A percentile compares a stretch with the other conserved stretches of the same genome.
These are phyloP conservation scores for Fulmarus glacialis DNA, from an alignment of 2,113 vertebrate species.

Conservation along the genomic window DNA sequence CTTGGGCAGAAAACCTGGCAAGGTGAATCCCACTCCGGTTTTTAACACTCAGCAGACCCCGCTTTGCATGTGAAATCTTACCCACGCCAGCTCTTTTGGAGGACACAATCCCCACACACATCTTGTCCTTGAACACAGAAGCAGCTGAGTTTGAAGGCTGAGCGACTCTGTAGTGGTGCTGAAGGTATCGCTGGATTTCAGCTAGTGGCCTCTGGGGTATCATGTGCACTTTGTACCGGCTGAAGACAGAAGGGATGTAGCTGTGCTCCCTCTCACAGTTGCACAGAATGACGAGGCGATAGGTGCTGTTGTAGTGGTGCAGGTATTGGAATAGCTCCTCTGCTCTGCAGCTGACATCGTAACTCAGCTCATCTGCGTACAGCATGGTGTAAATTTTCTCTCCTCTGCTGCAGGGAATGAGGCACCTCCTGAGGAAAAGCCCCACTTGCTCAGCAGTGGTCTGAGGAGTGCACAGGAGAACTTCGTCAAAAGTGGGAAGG, in stretches of 20 bases:
- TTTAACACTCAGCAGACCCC: not conserved
- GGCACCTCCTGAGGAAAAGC: slow-evolving; percentile 88
- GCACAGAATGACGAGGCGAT: slow-evolving; percentile 86
- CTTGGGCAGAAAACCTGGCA: not conserved
- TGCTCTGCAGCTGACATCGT: slow-evolving; percentile 85
- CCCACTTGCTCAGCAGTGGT: slow-evolving; percentile 87
- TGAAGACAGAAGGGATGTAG: slow-evolving; percentile 91
- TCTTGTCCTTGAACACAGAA: slow-evolving; percentile 79
- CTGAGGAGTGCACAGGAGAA: slow-evolving; percentile 86
- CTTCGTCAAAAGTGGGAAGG: slow-evolving; percentile 89
- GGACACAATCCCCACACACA: slow-evolving; percentile 86
- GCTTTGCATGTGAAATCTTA: slow-evolving; percentile 37
- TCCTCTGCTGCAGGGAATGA: slow-evolving; percentile 69
- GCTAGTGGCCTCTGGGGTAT: slow-evolving; percentile 75
- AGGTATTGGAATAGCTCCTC: slow-evolving; percentile 86
- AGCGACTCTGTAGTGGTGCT: slow-evolving; percentile 78
- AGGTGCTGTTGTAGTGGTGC: slow-evolving; percentile 72
- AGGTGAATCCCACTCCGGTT: not conserved
- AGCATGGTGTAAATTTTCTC: slow-evolving; percentile 87
- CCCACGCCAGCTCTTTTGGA: slow-evolving; percentile 91
- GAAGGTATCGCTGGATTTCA: slow-evolving; percentile 82
- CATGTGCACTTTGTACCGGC: slow-evolving; percentile 85
- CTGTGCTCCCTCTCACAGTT: slow-evolving; percentile 86
- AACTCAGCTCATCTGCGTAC: slow-evolving; percentile 86
- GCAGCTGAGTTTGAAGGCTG: slow-evolving; percentile 73